Evolutionary conservation across 2,113 vertebrate species (phyloP).

Genomic region (Amazona vittata): DNA sequence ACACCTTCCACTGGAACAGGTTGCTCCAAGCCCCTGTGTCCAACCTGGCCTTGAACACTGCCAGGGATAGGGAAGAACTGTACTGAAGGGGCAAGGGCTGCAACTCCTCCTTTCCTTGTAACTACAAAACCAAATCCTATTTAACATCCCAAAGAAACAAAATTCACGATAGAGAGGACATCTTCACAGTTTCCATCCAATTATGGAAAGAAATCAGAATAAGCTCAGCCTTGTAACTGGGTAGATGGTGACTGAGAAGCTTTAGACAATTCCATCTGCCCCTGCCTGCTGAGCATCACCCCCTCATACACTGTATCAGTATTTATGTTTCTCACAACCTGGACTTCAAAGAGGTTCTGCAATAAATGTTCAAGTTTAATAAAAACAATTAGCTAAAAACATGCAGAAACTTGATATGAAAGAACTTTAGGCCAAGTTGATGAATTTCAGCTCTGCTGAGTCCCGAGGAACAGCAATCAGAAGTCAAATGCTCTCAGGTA

Average conservation of each 20-base stretch:
- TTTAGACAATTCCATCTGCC: not conserved
- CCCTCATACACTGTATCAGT: not conserved
- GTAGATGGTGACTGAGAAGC: rapidly evolving
- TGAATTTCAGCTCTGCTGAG: not conserved
- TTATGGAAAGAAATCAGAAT: not conserved
- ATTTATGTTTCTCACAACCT: not conserved
- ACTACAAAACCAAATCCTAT: not conserved
- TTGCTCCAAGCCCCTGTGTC: too few species aligned
- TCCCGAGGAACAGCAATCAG: not conserved
- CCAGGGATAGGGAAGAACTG: not conserved
- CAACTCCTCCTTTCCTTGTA: not conserved
- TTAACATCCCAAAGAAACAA: not conserved
- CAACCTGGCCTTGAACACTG: not conserved
- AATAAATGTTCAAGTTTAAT: not conserved
- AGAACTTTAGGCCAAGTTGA: not conserved
- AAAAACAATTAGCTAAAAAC: not conserved
- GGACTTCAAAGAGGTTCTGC: not conserved
- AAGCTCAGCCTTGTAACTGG: not conserved
- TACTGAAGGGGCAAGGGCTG: not conserved
- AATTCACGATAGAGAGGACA: not conserved
- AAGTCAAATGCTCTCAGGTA: not conserved
- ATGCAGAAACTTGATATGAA: not conserved
- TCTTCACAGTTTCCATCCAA: not conserved
- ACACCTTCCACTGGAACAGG: not conserved
- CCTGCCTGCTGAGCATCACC: not conserved